These are phyloP conservation scores for Terrapene triunguis DNA, from an alignment of 2,113 vertebrate genomes.

Conservation along the genomic window DNA sequence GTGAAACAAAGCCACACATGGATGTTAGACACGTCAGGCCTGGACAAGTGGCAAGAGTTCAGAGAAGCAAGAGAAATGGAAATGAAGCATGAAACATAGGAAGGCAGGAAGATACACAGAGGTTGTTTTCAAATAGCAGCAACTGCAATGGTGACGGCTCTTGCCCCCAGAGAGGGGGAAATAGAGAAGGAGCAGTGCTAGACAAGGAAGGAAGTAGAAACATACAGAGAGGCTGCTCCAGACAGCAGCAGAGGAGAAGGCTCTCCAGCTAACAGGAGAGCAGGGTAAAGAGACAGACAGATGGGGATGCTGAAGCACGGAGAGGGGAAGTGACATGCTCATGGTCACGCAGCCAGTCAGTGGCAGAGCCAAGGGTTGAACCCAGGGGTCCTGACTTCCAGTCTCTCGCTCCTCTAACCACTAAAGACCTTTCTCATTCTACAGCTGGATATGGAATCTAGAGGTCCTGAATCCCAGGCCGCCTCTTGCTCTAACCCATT, in stretches of 20 bases:
- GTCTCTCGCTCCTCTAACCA: not conserved
- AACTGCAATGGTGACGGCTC: not conserved
- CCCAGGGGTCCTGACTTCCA: not conserved
- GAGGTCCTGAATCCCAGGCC: not conserved
- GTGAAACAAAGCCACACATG: not conserved
- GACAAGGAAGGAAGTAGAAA: no score
- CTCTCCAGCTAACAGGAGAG: no score
- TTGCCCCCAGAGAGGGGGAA: not conserved
- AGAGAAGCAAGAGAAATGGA: not conserved
- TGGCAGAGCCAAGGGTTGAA: not conserved
- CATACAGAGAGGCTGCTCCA: not conserved
- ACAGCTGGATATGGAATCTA: not conserved
- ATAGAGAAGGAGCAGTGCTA: not conserved
- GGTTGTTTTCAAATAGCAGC: not conserved
- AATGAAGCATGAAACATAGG: not conserved
- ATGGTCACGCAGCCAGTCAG: not conserved
- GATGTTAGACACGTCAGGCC: not conserved
- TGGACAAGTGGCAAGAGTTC: accelerated
- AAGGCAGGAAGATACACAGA: not conserved
- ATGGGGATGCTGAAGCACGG: not conserved
- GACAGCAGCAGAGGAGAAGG: not conserved
- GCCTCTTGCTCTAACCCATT: not conserved
- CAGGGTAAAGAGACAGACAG: not conserved
- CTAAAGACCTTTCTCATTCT: not conserved
- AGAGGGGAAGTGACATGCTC: not conserved